Conservation (phyloP, 2,113 vertebrate species). For the Chrysemys picta region DNA sequence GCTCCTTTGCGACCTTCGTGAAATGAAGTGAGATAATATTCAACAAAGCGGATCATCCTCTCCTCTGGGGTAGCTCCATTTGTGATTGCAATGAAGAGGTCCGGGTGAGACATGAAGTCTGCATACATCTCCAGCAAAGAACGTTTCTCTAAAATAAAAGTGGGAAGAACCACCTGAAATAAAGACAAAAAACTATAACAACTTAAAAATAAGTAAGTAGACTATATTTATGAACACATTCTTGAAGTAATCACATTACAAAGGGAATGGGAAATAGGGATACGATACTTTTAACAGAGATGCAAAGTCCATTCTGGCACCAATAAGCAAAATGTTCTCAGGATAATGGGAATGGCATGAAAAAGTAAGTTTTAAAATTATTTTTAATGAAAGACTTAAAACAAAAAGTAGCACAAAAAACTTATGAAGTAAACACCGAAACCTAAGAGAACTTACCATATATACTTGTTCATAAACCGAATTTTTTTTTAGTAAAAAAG, state of each 20-base stretch:
- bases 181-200: conserved; percentile 11
- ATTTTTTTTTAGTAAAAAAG: too few relatives aligned
- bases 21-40: conserved; percentile 99
- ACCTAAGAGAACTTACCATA: not conserved
- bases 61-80: conserved; percentile 88
- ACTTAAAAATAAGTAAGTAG: not conserved
- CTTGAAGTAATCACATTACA: not conserved
- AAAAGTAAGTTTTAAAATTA: not conserved
- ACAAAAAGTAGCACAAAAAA: not conserved
- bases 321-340: not conserved
- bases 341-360: not conserved
- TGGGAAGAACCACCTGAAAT: conserved; percentile 94
- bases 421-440: not conserved
- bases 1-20: conserved; percentile 98
- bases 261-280: not conserved
- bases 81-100: conserved; percentile 91
- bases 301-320: not conserved
- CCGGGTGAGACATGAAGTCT: conserved; percentile 98
- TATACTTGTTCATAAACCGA: too few relatives aligned
- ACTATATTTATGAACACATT: not conserved
- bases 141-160: conserved; percentile 97
- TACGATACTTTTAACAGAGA: accelerated
- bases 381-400: not conserved
- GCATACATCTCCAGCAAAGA: conserved; percentile 98
- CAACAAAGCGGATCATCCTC: conserved; percentile 95